phyloP scores from a whole-genome alignment of 2,888 invertebrate genomes.

The Lacanobia oleracea region DNA sequence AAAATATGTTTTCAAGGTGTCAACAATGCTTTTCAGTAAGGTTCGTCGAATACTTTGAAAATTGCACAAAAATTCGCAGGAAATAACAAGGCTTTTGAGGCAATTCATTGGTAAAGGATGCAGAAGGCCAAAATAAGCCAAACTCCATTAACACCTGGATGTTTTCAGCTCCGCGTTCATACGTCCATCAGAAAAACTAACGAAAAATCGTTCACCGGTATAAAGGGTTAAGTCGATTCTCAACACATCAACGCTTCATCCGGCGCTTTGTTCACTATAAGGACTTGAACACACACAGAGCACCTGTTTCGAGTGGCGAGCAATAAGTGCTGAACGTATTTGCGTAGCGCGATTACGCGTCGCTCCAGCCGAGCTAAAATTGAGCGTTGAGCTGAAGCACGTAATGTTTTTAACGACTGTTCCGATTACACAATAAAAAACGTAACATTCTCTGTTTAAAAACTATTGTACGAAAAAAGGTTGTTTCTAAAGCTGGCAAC shows the following conservation, averaged over 20 bases:
- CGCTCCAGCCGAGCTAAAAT: slow-evolving; percentile 73
- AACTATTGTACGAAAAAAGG: slow-evolving; percentile 39
- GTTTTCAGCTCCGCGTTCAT: slow-evolving; percentile 15
- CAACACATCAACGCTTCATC: slow-evolving; percentile 75
- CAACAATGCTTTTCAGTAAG: slow-evolving; percentile 34
- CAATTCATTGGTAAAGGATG: too few species aligned
- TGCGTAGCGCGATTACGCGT: slow-evolving; percentile 86
- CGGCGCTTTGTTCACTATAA: slow-evolving; percentile 82
- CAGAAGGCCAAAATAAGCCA: slow-evolving; percentile 6
- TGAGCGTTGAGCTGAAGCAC: slow-evolving; percentile 67
- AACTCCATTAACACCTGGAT: neutral
- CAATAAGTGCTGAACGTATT: slow-evolving; percentile 89
- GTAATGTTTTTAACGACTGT: slow-evolving; percentile 65
- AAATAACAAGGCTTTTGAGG: neutral
- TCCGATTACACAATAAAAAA: slow-evolving; percentile 60
- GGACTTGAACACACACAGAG: slow-evolving; percentile 82
- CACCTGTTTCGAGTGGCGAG: slow-evolving; percentile 84
- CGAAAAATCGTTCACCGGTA: slow-evolving; percentile 54
- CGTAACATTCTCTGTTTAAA: slow-evolving; percentile 41
- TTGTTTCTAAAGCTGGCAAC: slow-evolving; percentile 15
- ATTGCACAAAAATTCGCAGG: neutral
- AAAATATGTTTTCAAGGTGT: slow-evolving; percentile 45
- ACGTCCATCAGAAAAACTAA: slow-evolving; percentile 38
- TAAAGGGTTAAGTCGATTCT: slow-evolving; percentile 73
- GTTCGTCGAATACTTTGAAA: slow-evolving; percentile 15